A percentile compares a stretch with the other conserved stretches of the same genome.
phyloP scores from a whole-genome alignment of 2,797 vertebrate genomes.

The Cercopithecus petaurista region DNA sequence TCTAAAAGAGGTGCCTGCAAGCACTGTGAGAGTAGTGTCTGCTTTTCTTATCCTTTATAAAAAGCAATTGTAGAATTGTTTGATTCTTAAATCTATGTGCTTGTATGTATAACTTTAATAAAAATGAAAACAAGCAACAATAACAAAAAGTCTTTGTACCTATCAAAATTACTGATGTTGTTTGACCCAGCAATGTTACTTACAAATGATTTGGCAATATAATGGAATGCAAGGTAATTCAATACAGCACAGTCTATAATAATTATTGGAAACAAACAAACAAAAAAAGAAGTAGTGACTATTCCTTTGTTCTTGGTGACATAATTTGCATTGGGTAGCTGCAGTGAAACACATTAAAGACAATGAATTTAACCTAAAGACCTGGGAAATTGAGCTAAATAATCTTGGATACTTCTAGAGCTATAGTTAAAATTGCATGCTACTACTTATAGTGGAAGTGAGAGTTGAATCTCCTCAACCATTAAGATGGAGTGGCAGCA shows the following conservation, averaged over 20 bases:
- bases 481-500: neutral
- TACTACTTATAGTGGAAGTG: neutral
- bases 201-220: neutral
- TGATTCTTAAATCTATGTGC: constrained; percentile 13
- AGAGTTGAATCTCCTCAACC: neutral
- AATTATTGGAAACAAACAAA: neutral
- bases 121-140: neutral
- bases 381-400: neutral
- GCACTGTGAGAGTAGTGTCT: neutral
- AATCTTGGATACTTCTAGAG: neutral
- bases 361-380: constrained; percentile 12
- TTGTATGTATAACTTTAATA: constrained; percentile 8
- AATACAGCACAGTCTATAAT: neutral
- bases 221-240: neutral
- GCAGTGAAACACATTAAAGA: neutral
- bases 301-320: neutral
- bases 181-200: neutral
- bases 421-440: neutral
- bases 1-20: neutral
- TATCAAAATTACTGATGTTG: neutral
- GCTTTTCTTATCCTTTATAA: neutral
- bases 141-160: neutral
- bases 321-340: neutral
- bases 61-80: neutral
- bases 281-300: neutral